Percentiles rank a stretch among this genome's conserved stretches.
These are phyloP conservation scores for Petroica traversi DNA, from an alignment of 2,113 vertebrate genomes.

Conservation along the genomic window DNA sequence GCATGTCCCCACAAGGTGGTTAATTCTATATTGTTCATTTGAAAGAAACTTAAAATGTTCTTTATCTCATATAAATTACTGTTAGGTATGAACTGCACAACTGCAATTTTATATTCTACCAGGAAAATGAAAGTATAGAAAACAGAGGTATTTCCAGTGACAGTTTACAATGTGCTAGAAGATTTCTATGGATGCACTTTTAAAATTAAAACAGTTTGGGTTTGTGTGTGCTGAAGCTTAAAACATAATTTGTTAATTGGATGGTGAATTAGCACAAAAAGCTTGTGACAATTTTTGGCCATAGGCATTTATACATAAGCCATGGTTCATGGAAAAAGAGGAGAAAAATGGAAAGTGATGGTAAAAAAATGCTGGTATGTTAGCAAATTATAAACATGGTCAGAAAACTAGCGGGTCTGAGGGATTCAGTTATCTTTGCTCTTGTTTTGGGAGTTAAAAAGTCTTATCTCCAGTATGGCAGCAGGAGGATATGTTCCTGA, in stretches of 20 bases:
- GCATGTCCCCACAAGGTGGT: background rate
- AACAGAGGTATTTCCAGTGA: background rate
- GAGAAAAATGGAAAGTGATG: background rate
- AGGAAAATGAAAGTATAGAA: background rate
- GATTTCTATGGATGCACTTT: background rate
- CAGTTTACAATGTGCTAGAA: background rate
- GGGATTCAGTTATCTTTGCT: background rate
- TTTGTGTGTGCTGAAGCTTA: background rate
- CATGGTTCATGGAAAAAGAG: background rate
- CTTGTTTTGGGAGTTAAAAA: background rate
- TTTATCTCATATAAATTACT: background rate
- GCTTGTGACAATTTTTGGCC: slow-evolving; percentile 1
- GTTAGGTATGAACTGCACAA: background rate
- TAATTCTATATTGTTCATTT: background rate
- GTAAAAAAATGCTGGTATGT: background rate
- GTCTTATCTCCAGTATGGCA: background rate
- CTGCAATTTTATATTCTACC: background rate
- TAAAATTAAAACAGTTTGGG: background rate
- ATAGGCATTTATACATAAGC: background rate
- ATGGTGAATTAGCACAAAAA: slow-evolving; percentile 3
- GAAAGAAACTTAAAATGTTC: background rate
- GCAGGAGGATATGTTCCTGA: background rate
- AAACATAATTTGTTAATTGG: background rate
- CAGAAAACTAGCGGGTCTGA: background rate
- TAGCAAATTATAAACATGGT: background rate